These are phyloP conservation scores for Heliconius erato DNA, from an alignment of 2,888 invertebrate species.

Conservation along the genomic window DNA sequence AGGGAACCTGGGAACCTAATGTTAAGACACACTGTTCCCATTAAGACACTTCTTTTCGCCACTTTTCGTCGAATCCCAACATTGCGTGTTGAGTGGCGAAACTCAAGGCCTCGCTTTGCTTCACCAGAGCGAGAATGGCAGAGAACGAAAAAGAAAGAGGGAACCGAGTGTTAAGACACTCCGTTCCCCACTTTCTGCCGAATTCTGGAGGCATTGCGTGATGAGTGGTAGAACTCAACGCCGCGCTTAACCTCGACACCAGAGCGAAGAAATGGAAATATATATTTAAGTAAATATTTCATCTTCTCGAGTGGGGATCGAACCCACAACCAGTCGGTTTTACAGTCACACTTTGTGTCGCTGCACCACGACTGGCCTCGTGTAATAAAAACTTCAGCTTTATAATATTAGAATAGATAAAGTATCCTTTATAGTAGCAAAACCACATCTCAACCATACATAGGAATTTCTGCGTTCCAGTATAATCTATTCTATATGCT, in stretches of 20 bases:
- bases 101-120: background rate
- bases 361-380: no score
- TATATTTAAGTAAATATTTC: background rate
- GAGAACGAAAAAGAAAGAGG: no score
- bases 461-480: background rate
- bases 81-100: background rate
- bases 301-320: background rate
- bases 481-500: background rate
- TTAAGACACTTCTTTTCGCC: background rate
- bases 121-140: background rate
- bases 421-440: background rate
- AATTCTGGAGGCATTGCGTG: background rate
- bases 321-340: background rate
- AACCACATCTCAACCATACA: background rate
- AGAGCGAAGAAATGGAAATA: background rate
- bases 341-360: no score
- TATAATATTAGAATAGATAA: background rate
- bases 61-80: background rate
- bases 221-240: background rate
- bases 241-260: background rate
- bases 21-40: background rate
- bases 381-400: background rate
- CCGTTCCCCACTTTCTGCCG: background rate
- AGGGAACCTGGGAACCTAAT: background rate
- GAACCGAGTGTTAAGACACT: background rate